phyloP scores from a whole-genome alignment of 2,113 vertebrate species.

The Pluvianellus socialis region DNA sequence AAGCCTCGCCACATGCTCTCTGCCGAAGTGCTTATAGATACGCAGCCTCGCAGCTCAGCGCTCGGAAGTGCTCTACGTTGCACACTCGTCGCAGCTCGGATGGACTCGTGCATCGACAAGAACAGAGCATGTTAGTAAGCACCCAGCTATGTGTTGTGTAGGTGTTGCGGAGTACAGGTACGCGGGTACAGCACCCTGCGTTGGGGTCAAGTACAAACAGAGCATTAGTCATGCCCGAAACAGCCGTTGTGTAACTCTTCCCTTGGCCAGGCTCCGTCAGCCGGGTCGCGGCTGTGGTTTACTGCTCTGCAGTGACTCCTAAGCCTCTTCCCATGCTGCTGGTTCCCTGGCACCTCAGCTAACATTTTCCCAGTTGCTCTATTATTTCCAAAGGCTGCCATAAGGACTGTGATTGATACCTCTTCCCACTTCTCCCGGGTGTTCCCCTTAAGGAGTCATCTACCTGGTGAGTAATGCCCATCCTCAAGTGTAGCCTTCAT shows the following conservation, averaged over 20 bases:
- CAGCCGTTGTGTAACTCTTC: neutral
- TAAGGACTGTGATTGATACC: accelerated
- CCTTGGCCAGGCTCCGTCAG: neutral
- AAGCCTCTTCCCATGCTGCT: neutral
- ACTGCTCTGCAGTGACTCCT: neutral
- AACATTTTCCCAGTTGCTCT: neutral
- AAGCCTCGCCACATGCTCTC: accelerated
- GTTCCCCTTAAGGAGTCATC: neutral
- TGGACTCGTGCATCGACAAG: neutral
- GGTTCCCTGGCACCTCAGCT: neutral
- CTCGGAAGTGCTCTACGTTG: accelerated
- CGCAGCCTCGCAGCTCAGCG: accelerated
- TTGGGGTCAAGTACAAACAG: neutral
- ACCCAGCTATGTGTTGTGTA: neutral
- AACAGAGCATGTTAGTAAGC: neutral
- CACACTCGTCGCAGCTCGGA: accelerated
- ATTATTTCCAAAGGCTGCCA: neutral
- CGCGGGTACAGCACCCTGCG: neutral
- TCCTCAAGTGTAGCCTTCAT: neutral
- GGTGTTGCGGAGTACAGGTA: neutral
- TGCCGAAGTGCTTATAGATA: neutral
- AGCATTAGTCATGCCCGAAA: neutral
- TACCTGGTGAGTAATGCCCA: neutral
- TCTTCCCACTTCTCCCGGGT: neutral
- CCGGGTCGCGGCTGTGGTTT: accelerated